These are phyloP conservation scores for Linurgus olivaceus DNA, from an alignment of 2,797 vertebrate genomes.

Conservation along the genomic window DNA sequence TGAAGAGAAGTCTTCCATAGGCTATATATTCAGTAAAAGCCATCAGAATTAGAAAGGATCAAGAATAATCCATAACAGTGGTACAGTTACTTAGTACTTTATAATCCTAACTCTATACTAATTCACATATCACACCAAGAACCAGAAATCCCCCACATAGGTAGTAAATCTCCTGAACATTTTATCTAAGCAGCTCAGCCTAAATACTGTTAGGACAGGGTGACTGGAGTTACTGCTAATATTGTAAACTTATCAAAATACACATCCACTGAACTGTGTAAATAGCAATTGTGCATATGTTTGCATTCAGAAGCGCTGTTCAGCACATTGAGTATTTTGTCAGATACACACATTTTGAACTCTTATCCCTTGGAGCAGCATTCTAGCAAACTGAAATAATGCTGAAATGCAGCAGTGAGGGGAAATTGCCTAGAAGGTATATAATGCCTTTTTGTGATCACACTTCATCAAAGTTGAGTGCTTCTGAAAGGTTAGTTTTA, in stretches of 20 bases:
- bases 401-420: not conserved
- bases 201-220: not conserved
- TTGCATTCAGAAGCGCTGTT: not conserved
- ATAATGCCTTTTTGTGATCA: not conserved
- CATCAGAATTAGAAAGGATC: not conserved
- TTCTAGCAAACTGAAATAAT: not conserved
- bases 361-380: not conserved
- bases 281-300: not conserved
- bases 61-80: not conserved
- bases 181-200: not conserved
- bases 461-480: not conserved
- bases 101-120: not conserved
- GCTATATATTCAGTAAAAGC: not conserved
- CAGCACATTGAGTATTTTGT: not conserved
- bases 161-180: not conserved
- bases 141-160: not conserved
- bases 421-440: not conserved
- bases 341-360: not conserved
- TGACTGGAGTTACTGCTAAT: not conserved
- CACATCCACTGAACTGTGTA: rapidly evolving
- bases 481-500: not conserved
- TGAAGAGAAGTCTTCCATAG: not conserved
- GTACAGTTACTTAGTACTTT: not conserved
- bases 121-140: not conserved
- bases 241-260: not conserved